Evolutionary conservation across 2,113 vertebrate species (phyloP).

Genomic region (Solenodon paradoxus): DNA sequence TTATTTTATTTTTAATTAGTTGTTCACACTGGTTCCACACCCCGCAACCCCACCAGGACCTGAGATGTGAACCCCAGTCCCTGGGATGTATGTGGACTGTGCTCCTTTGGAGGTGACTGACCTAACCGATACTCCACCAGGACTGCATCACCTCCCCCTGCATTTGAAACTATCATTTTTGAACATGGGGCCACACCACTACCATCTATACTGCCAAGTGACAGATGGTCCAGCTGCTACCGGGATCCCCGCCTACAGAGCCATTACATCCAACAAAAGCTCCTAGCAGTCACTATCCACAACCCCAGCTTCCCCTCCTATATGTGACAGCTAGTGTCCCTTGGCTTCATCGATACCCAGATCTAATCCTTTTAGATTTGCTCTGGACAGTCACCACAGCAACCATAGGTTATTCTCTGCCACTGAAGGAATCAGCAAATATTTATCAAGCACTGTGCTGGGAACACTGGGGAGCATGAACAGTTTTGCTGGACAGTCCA

Average conservation of each 20-base stretch:
- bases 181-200: not conserved
- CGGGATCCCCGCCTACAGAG: not conserved
- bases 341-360: not conserved
- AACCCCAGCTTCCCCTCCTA: not conserved
- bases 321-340: not conserved
- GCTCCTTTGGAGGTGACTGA: too few species aligned
- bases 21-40: too few species aligned
- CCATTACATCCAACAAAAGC: not conserved
- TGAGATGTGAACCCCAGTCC: too few species aligned
- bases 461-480: not conserved
- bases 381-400: not conserved
- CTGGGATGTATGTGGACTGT: too few species aligned
- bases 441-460: slow-evolving; percentile 3
- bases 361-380: not conserved
- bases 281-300: not conserved
- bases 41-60: too few species aligned
- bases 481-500: not conserved
- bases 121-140: too few species aligned
- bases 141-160: too few species aligned
- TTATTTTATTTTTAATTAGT: too few species aligned
- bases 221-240: too few species aligned
- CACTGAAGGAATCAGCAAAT: slow-evolving; percentile 1
- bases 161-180: not conserved
- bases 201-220: not conserved
- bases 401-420: not conserved